These are phyloP conservation scores for Kobus ellipsiprymnus DNA, from an alignment of 2,113 vertebrate genomes.

Conservation along the genomic window DNA sequence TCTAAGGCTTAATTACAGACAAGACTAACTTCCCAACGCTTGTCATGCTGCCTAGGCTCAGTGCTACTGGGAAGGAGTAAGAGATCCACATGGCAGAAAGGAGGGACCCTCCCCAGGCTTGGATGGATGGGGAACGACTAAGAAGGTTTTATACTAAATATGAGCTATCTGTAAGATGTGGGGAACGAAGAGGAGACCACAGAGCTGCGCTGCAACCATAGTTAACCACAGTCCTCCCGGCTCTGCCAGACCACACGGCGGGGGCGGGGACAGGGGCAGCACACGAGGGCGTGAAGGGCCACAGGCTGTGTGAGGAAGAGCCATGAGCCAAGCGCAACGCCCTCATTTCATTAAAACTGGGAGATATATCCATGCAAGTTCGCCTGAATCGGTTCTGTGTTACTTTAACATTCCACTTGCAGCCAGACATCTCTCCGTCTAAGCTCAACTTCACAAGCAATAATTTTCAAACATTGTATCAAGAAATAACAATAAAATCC, in stretches of 20 bases:
- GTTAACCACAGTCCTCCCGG: fast-evolving
- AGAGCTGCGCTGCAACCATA: neutral
- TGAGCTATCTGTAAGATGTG: neutral
- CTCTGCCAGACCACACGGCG: neutral
- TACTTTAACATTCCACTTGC: neutral
- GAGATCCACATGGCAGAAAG: neutral
- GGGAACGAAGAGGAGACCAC: neutral
- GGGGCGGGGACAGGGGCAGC: neutral
- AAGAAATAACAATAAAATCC: neutral
- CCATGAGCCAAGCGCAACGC: fast-evolving
- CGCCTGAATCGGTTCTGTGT: neutral
- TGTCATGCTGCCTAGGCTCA: neutral
- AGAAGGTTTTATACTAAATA: neutral
- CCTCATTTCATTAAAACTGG: neutral
- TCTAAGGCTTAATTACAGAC: neutral
- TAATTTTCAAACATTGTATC: neutral
- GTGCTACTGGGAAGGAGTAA: neutral
- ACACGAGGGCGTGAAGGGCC: fast-evolving
- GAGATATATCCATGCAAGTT: neutral
- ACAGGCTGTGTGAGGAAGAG: neutral
- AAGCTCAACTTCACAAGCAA: neutral
- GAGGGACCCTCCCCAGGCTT: fast-evolving
- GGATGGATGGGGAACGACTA: neutral
- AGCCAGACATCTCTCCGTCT: neutral
- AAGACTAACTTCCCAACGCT: neutral